Conservation (phyloP, 2,797 vertebrate species). For the Sebastes trivittatus region DNA sequence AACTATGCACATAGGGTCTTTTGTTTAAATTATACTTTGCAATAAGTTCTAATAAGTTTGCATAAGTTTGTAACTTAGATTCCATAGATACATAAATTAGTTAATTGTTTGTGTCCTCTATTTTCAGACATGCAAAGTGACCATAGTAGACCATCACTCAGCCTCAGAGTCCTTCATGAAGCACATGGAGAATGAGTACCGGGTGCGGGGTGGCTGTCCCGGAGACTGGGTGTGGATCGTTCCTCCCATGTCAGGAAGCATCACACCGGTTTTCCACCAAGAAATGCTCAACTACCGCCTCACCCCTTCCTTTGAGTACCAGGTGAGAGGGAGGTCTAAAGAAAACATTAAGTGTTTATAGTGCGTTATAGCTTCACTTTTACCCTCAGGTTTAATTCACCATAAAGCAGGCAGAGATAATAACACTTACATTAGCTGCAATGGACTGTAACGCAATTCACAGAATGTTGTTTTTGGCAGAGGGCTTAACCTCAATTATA, state of each 20-base stretch:
- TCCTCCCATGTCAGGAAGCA: constrained; percentile 98
- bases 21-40: too few relatives aligned
- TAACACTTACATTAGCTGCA: neutral
- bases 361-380: neutral
- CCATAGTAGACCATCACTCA: constrained; percentile 98
- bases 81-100: neutral
- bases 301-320: constrained; percentile 97
- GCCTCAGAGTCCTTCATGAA: constrained; percentile 99
- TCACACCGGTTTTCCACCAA: constrained; percentile 98
- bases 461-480: neutral
- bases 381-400: neutral
- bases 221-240: constrained; percentile 99
- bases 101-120: neutral
- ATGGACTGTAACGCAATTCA: neutral
- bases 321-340: constrained; percentile 80
- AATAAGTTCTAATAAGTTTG: too few relatives aligned
- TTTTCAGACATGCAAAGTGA: constrained; percentile 92
- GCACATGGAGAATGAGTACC: constrained; percentile 98
- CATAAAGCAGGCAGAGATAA: neutral
- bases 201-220: constrained; percentile 94
- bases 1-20: too few relatives aligned
- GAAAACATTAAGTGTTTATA: neutral
- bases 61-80: too few relatives aligned
- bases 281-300: constrained; percentile 99
- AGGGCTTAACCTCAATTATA: neutral